phyloP scores from a whole-genome alignment of 2,797 vertebrate species.

The Smutsia temminckii region DNA sequence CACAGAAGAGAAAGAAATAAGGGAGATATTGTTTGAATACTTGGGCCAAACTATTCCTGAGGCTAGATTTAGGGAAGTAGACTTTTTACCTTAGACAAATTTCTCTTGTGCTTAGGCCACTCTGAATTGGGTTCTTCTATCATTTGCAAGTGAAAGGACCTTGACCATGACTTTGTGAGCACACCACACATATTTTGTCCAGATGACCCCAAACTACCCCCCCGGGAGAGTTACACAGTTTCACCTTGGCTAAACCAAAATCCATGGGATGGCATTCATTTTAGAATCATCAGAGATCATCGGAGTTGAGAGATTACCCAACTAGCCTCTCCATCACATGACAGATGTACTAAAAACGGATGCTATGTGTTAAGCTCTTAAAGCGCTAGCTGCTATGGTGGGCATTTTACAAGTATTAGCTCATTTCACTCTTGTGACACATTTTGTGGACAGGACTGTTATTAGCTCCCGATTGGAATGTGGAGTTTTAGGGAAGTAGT shows the following conservation, averaged over 20 bases:
- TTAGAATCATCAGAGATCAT: background rate
- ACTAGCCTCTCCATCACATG: background rate
- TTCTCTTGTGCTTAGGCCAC: background rate
- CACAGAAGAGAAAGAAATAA: background rate
- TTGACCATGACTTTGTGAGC: background rate
- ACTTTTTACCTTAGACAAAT: background rate
- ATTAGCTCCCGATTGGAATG: background rate
- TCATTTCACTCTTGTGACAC: background rate
- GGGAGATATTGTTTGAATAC: background rate
- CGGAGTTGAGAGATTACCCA: background rate
- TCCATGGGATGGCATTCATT: background rate
- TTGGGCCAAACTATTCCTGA: background rate
- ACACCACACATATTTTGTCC: background rate
- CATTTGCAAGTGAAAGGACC: background rate
- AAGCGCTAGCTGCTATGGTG: background rate
- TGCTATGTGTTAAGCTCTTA: fast-evolving
- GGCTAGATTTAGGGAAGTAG: background rate
- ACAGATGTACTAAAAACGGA: fast-evolving
- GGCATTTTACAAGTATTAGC: background rate
- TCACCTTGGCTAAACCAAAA: background rate
- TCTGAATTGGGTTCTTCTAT: background rate
- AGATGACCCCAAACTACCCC: background rate
- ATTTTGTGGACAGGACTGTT: background rate
- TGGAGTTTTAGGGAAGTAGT: background rate
- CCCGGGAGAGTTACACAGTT: background rate